Conservation (phyloP, 2,888 invertebrate genomes). For the Acanthopleura granulata region DNA sequence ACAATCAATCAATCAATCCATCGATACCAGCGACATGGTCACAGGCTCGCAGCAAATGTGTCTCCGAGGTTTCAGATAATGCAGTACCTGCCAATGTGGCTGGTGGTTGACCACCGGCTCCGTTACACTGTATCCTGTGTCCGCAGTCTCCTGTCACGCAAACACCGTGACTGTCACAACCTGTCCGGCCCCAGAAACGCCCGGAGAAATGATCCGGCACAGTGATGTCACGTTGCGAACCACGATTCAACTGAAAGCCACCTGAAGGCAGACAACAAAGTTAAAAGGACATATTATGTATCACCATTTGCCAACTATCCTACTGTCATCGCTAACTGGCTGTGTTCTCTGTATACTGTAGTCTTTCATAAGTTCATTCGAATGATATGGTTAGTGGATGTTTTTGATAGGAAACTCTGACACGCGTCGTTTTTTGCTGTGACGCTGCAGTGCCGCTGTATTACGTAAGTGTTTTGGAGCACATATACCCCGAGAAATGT, state of each 20-base stretch:
- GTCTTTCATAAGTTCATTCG: too few species aligned
- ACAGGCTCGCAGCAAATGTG: neutral
- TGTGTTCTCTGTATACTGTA: too few species aligned
- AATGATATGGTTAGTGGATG: too few species aligned
- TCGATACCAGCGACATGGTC: neutral
- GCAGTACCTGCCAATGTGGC: conserved; percentile 9
- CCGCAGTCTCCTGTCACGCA: conserved; percentile 64
- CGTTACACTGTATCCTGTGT: conserved; percentile 68
- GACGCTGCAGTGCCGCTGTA: too few species aligned
- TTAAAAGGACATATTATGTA: neutral
- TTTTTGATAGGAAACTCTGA: too few species aligned
- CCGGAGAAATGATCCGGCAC: conserved; percentile 38
- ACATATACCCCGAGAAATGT: too few species aligned
- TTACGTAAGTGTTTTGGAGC: too few species aligned
- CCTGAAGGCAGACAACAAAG: neutral
- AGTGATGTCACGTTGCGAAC: conserved; percentile 33
- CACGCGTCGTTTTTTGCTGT: too few species aligned
- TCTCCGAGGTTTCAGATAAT: neutral
- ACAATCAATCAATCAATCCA: neutral
- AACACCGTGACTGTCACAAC: conserved; percentile 70
- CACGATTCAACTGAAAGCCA: conserved; percentile 15
- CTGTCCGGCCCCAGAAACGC: conserved; percentile 70
- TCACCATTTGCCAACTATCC: too few species aligned
- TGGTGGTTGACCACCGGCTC: conserved; percentile 64
- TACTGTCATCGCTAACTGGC: too few species aligned